Evolutionary conservation across 2,888 invertebrate genomes (phyloP), one percentile per base, ranked within the genome.

Genomic region (Ochlodes sylvanus): DNA sequence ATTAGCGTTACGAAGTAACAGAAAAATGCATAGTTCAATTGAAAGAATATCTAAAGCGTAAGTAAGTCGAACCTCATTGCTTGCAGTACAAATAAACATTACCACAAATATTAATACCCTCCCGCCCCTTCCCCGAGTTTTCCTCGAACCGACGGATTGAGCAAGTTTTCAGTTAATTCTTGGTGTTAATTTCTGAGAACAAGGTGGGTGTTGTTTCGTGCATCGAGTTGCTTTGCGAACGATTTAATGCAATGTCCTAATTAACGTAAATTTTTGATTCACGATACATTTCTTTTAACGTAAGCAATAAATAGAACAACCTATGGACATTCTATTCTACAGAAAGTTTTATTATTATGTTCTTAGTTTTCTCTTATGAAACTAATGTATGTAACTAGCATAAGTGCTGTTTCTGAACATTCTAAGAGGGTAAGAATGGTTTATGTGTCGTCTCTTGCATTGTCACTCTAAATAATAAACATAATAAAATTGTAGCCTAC

Each of bases 141-240:
- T 55, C 67, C 54, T 44, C 42, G 61, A 67, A 61, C 42, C 44
- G 14, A 52, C 54, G 10, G 60, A 85, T 85, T 88, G 79, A 82
- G 82, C 80, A 86, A 81, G 63, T 73, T 76, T 75, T 71, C 75
- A 81, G 83, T 82, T 84, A 88, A 81, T 77, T 77, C 80, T 82
- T 81, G 82, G 80, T 76, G 84, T 79, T 90, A 89, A 90, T 87
- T 90, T 84, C 87, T 76, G 57, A 81, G 86, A 88, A 91, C 85
- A 89, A 81, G 75, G 83, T 81, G 71, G 73, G 71, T 76, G 71
- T 77, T 86, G 81, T 85, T 79, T 71, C n/a, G 73, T 76, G 38
- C 47, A 52, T 55, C 61, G 32, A 38, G 32, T 44, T 54, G 17
- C 42, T 60, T 61, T 47, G 61, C 61, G 34, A 67, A 55, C 67